These are phyloP conservation scores for Discoglossus pictus DNA, from an alignment of 2,797 vertebrate species.

Conservation along the genomic window DNA sequence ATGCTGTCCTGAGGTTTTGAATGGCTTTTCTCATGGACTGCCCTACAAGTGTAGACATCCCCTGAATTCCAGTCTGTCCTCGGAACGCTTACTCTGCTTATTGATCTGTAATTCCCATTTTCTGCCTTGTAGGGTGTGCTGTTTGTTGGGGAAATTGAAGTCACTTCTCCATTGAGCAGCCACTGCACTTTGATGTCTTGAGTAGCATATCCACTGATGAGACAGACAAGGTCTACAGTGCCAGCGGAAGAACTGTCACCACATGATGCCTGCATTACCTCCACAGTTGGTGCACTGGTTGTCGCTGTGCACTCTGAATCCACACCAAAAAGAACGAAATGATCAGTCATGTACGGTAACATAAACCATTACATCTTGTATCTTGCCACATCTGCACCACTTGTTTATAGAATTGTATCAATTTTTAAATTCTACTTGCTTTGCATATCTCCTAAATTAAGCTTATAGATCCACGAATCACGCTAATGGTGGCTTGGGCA, in stretches of 20 bases:
- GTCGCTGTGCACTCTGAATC: neutral
- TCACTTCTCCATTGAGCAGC: conserved; percentile 32
- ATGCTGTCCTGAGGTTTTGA: conserved; percentile 8
- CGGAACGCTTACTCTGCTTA: conserved; percentile 27
- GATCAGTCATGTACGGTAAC: neutral
- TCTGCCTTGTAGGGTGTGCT: conserved; percentile 9
- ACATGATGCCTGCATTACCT: conserved; percentile 36
- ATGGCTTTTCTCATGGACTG: conserved; percentile 4
- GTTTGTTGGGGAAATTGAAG: conserved; percentile 16
- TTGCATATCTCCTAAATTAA: too few species aligned
- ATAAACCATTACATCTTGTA: too few species aligned
- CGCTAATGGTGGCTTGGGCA: too few species aligned
- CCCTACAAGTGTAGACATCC: conserved; percentile 37
- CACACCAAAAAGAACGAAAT: neutral
- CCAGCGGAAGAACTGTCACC: neutral
- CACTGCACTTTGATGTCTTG: conserved; percentile 24
- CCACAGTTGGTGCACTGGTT: conserved; percentile 14
- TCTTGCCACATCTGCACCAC: too few species aligned
- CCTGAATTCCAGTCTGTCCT: conserved; percentile 32
- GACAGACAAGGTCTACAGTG: conserved; percentile 33
- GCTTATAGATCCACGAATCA: too few species aligned
- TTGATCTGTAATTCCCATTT: conserved; percentile 17
- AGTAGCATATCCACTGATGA: conserved; percentile 20
- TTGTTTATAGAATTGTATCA: too few species aligned
- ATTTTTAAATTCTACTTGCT: too few species aligned